A percentile compares a stretch with the other conserved stretches of the same genome.
phyloP scores from a whole-genome alignment of 2,797 vertebrate species.

The Rhinoraja longicauda region DNA sequence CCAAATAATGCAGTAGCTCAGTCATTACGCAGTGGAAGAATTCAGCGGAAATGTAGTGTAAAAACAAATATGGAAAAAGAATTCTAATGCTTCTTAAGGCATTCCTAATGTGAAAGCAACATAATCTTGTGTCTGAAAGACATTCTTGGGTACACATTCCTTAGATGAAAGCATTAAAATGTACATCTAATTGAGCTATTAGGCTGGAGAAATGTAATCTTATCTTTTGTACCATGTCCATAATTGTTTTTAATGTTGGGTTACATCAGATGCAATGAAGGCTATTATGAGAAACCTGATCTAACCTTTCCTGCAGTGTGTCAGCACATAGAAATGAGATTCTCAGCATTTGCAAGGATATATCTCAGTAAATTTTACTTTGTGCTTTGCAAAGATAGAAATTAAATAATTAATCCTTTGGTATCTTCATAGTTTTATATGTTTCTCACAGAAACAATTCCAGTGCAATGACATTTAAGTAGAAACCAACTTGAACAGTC shows the following conservation, averaged over 20 bases:
- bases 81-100: neutral
- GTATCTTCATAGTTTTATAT: neutral
- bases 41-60: neutral
- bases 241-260: neutral
- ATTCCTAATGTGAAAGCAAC: neutral
- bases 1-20: neutral
- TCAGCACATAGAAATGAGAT: neutral
- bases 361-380: constrained; percentile 15
- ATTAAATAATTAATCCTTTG: neutral
- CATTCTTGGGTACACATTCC: neutral
- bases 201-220: neutral
- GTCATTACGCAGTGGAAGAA: neutral
- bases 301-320: neutral
- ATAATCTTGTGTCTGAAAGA: neutral
- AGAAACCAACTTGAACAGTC: neutral
- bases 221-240: neutral
- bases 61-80: neutral
- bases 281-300: neutral
- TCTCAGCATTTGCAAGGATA: neutral
- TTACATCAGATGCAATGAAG: neutral
- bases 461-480: neutral
- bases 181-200: neutral
- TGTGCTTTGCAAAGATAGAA: neutral
- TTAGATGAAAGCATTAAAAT: neutral
- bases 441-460: neutral